Evolutionary conservation across 2,113 vertebrate genomes (phyloP), one percentile per base, ranked within the genome.

Genomic region (Pygoscelis adeliae): DNA sequence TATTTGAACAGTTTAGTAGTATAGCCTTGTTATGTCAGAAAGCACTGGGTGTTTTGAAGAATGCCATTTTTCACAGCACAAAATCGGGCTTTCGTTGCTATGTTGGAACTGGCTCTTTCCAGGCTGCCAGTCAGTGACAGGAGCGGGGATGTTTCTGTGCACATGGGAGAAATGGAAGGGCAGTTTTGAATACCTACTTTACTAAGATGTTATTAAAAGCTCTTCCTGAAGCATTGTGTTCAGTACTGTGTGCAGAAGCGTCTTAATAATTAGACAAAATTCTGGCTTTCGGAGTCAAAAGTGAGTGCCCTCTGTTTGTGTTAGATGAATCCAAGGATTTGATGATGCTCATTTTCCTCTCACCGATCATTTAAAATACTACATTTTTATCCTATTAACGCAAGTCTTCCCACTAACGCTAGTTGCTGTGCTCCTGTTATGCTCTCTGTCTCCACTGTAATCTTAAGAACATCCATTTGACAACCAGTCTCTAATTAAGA

Each of bases 231-330:
- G 85, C 81, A 73, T 58, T 87, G 92, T 95, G 89, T 92, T 96
- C 92, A 67, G 72, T 85, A 70, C 25, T 20, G 13, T 87, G 77
- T 90, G 49, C 73, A 93, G 95, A 89, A 95, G 87, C 78, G 56
- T 96, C 73, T 85, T 86, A 83, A 95, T 97, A 95, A 97, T 98
- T 97, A 97, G 95, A 79, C 81, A 89, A 79, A 92, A 89, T 92
- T 96, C 82, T 96, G 87, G 56, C 86, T 97, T 94, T 88, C 27
- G 65, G 59, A 69, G 85, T 87, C 88, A 91, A 92, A 93, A 83
- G 34, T 44, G 70, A 86, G 76, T 67, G 69, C 74, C 74, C 91
- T 94, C 89, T 74, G 36, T 96, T 97, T 97, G 91, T 95, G 66
- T 94, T 65, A 91, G 74, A 83, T 66, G 93, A 90, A 84, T 92